Conservation (phyloP, 2,113 vertebrate genomes). For the Notechis scutatus region DNA sequence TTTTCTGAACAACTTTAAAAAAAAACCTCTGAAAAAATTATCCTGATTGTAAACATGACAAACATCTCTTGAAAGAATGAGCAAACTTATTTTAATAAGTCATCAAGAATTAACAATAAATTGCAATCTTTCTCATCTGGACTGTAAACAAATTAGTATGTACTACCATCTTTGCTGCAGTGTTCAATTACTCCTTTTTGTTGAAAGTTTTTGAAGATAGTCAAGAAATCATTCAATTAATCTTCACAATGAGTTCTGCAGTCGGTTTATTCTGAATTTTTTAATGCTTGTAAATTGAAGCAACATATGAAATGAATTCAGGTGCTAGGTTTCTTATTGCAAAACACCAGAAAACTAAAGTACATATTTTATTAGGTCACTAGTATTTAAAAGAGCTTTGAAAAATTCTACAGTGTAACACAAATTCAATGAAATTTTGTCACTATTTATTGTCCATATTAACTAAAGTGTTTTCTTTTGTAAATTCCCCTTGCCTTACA, state of each 20-base stretch:
- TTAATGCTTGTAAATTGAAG: neutral
- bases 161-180: neutral
- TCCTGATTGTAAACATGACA: neutral
- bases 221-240: neutral
- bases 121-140: neutral
- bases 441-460: neutral
- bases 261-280: neutral
- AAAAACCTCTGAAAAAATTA: neutral
- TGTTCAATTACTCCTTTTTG: neutral
- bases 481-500: neutral
- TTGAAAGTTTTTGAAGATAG: neutral
- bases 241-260: neutral
- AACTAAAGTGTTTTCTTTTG: neutral
- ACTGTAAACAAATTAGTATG: neutral
- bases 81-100: neutral
- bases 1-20: neutral
- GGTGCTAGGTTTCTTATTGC: neutral
- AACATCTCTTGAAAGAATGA: neutral
- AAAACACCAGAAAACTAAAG: neutral
- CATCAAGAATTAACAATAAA: neutral
- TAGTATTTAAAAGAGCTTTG: neutral
- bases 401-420: neutral
- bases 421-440: neutral
- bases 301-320: neutral
- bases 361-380: neutral